Evolutionary conservation across 2,113 vertebrate species (phyloP).

Genomic region (Pristiophorus japonicus): DNA sequence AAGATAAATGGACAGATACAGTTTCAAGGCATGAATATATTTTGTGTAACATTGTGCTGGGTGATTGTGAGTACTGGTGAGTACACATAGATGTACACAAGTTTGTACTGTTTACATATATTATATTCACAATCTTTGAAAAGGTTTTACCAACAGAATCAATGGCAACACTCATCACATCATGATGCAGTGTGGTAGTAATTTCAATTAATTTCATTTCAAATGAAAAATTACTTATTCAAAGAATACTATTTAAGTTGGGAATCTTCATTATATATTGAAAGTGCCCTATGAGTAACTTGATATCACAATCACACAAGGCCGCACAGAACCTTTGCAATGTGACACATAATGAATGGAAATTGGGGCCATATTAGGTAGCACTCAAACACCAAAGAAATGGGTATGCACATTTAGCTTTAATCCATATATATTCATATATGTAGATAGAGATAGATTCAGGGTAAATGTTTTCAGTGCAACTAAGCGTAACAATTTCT

Average conservation of each 20-base stretch:
- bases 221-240: neutral
- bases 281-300: neutral
- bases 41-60: constrained; percentile 41
- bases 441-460: neutral
- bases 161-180: neutral
- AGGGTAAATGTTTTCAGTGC: neutral
- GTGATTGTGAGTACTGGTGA: constrained; percentile 8
- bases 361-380: neutral
- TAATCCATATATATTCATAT: neutral
- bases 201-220: neutral
- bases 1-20: constrained; percentile 44
- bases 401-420: neutral
- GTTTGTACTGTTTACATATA: neutral
- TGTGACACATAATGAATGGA: neutral
- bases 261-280: constrained; percentile 13
- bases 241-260: constrained; percentile 13
- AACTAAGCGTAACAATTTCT: neutral
- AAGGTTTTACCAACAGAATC: constrained; percentile 5
- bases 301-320: neutral
- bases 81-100: neutral
- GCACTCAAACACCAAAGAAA: neutral
- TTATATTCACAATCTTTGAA: neutral
- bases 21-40: constrained; percentile 54
- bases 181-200: neutral
- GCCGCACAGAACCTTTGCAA: neutral